Evolutionary conservation across 2,888 invertebrate species (phyloP), one percentile per base, ranked within the genome.

Genomic region (Glaucopsyche alexis): DNA sequence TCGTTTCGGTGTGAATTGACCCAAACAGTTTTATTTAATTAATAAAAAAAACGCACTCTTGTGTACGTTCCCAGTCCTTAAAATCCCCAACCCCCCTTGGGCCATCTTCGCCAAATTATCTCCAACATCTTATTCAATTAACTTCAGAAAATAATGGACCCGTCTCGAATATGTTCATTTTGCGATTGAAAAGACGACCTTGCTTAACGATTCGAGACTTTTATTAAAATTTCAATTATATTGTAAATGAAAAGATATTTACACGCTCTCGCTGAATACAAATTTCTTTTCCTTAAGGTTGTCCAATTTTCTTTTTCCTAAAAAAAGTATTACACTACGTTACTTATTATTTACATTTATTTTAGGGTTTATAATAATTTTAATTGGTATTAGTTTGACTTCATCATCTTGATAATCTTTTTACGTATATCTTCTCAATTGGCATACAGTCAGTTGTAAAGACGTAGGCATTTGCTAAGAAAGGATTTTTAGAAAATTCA

Each of bases 121-220:
- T 60, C 60, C 29, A 38, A 38, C 13, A 60, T 60, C 60, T 38
- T 60, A 60, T 60, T 60, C 29, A 60, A 60, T 38, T 60, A 29
- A 60, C 55, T 60, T 19, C 60, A 38, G 29, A 60, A 38, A 60
- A 60, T 60, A 55, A 55, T 60, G 29, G 60, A 13, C 60, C 60
- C 29, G 29, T 38, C 11, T 60, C 29, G 60, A 60, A 60, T 60
- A 19, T 2, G 55, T 13, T 55, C 11, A 55, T 60, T 60, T 60
- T 60, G 29, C 29, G 60, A 55, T 19, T 19, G 19, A 60, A 60
- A 14, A 29, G 60, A 7, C 55, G 55, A 19, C 29, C 60, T 60
- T 38, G 60, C 19, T 29, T 38, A 60, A 60, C 60, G 60, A 38
- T 60, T 55, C 60, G 29, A 60, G 29, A 60, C 60, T 38, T 29